Percentiles rank a stretch among this genome's conserved stretches.
phyloP scores from a whole-genome alignment of 2,888 invertebrate genomes.

The Ophion slaviceki region DNA sequence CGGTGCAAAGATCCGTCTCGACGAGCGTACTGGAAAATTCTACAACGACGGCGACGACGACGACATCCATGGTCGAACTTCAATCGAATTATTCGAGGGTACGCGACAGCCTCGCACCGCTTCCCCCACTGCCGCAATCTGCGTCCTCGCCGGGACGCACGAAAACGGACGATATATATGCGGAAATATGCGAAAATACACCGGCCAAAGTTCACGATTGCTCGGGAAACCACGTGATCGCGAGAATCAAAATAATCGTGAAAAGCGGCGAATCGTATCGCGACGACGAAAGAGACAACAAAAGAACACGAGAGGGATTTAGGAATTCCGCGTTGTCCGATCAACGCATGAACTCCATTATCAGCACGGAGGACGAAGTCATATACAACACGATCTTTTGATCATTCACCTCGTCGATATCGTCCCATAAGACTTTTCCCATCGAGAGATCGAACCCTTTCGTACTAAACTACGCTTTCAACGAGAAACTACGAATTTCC shows the following conservation, averaged over 20 bases:
- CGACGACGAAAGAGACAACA: slow-evolving; percentile 57
- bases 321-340: slow-evolving; percentile 61
- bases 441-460: not conserved
- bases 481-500: not conserved
- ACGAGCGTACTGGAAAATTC: slow-evolving; percentile 81
- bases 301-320: slow-evolving; percentile 73
- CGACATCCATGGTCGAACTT: slow-evolving; percentile 74
- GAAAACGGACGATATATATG: slow-evolving; percentile 80
- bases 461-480: not conserved
- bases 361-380: slow-evolving; percentile 79
- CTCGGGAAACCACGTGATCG: slow-evolving; percentile 80
- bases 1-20: slow-evolving; percentile 81
- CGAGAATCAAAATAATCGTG: slow-evolving; percentile 80
- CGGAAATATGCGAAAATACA: slow-evolving; percentile 80
- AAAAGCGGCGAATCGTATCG: slow-evolving; percentile 73
- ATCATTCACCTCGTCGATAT: slow-evolving; percentile 40
- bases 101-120: slow-evolving; percentile 79
- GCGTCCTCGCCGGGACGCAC: slow-evolving; percentile 60
- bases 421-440: not conserved
- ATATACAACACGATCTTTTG: slow-evolving; percentile 81
- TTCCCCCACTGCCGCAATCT: slow-evolving; percentile 73
- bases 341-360: slow-evolving; percentile 78
- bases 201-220: slow-evolving; percentile 71
- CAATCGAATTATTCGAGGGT: slow-evolving; percentile 81
- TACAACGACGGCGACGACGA: not conserved